Evolutionary conservation across 2,113 vertebrate species (phyloP), one percentile per base, ranked within the genome.

Genomic region (Gambusia affinis): DNA sequence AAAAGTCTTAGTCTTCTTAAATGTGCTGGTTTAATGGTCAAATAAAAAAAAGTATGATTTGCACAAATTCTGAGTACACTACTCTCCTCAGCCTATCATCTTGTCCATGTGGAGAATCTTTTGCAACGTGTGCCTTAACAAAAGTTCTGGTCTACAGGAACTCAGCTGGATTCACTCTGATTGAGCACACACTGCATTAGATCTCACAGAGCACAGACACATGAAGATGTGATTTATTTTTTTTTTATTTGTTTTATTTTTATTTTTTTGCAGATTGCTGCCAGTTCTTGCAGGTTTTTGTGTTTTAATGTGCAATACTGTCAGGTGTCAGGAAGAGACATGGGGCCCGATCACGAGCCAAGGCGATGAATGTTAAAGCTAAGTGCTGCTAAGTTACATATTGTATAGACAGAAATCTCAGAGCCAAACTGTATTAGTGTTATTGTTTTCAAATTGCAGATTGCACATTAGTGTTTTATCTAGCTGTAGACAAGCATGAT

Each of bases 381-480:
- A 84, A 89, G 74, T 91, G 93, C 93, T 93, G 92, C 92, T 93
- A 92, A 84, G 83, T 91, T 89, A 90, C 84, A 91, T 87, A 86
- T 90, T 92, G 72, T 89, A 82, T 81, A 80, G 81, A 82, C 67
- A 70, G 67, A 83, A 80, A 73, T 67, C 35, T 84, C 82, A 71
- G 83, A 92, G 92, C 90, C 92, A 91, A 89, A 87, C 87, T 90
- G 88, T 88, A 90, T 94, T 92, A 88, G 86, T 88, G 87, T 76
- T 91, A 73, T 86, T 79, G 35, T 85, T 79, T 88, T 62, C 84
- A 78, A 64, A 78, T 80, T 85, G 78, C 73, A 71, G 60, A 87
- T 77, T 76, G 76, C 85, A 73, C 51, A 66, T 79, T 80, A 44
- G 70, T 87, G 80, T 91, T 87, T 79, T 85, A 88, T 81, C 27